Base-by-base conservation (phyloP, 2,888 invertebrate species). In the Eumacrocentrus americanus region DNA sequence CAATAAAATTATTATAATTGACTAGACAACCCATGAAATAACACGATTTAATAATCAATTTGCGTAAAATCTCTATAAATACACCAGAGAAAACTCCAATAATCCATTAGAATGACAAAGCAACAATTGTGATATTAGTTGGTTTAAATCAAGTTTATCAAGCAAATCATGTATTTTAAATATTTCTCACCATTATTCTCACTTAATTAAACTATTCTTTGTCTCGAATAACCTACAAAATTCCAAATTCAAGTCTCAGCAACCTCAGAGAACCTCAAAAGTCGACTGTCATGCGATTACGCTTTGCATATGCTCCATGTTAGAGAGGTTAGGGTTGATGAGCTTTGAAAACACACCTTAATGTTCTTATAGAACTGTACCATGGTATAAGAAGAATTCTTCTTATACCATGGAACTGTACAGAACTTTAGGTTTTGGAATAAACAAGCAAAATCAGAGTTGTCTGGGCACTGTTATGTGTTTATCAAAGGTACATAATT, bases 31-130 rank as follows among this genome's bases (percentile, higher is more conserved):
- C 2, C 7, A 9, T 2, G 6, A 2, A 9, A 42, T 7, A 7
- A 42, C 9, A 3, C 4, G 2, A 7, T 42, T 4, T 9, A 9
- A 16, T 42, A 2, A 11, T 2, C 5, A 18, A 18, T 20, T 42
- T 7, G 7, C 2, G 1, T 20, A 7, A 18, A 18, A 18, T 42
- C 11, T 18, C 1, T 9, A 3, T 12, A 9, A 37, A 18, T 35
- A 0, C 0, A 0, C 1, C 11, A 11, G 16, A 9, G 4, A 42
- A 42, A 1, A 42, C 4, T 20, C 2, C 2, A 42, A 18, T 42
- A 18, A 18, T 9, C 42, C 40, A 50, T 61, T n/a, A n/a, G n/a
- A 62, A 65, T 65, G 65, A 65, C 65, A 55, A 62, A 61, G 65
- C 65, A 65, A 56, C 53, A 62, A 62, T 65, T 46, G 16, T 7